These are phyloP conservation scores for Gymnodraco acuticeps DNA, from an alignment of 2,797 vertebrate genomes.

Conservation along the genomic window DNA sequence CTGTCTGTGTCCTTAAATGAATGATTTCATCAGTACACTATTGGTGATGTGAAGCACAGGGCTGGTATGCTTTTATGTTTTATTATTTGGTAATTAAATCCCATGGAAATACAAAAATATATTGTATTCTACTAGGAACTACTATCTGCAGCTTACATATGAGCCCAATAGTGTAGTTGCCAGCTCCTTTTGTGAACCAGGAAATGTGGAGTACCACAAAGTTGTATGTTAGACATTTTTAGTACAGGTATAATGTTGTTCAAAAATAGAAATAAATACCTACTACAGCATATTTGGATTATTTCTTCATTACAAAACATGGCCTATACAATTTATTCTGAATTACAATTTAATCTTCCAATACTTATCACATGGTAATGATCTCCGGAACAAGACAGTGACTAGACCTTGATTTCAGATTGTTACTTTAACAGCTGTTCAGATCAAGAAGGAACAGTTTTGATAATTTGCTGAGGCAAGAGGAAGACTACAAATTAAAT, in stretches of 20 bases:
- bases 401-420: not conserved
- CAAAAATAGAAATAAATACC: no score
- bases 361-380: not conserved
- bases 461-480: not conserved
- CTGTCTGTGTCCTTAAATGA: not conserved
- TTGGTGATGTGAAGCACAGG: not conserved
- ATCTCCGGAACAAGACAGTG: not conserved
- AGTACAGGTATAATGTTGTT: no score
- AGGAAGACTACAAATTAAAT: not conserved
- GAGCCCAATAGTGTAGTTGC: not conserved
- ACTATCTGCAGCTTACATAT: not conserved
- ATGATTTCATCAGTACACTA: not conserved
- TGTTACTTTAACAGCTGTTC: slow-evolving; percentile 1
- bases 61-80: not conserved
- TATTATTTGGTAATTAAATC: not conserved
- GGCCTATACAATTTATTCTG: not conserved
- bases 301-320: no score
- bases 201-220: no score
- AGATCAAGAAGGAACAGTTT: not conserved
- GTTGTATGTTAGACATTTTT: no score
- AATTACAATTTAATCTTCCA: not conserved
- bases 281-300: no score
- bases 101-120: not conserved
- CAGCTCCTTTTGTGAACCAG: no score
- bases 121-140: not conserved